phyloP scores from a whole-genome alignment of 2,113 vertebrate genomes.

The Rhinoderma darwinii region DNA sequence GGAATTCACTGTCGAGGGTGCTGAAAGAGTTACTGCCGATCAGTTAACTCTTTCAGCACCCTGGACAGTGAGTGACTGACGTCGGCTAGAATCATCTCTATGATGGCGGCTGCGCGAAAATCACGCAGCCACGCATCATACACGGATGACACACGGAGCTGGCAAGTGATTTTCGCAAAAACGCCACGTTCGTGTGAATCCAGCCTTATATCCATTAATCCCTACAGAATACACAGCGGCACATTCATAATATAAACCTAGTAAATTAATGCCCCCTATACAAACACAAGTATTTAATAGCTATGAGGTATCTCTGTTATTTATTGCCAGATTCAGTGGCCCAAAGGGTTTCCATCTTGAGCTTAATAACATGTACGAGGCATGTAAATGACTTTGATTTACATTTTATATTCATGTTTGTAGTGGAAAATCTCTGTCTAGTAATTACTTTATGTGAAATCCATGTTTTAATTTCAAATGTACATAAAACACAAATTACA shows the following conservation, averaged over 20 bases:
- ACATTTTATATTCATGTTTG: conserved; percentile 26
- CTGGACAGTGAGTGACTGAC: too few species aligned
- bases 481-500: conserved; percentile 28
- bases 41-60: too few species aligned
- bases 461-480: conserved; percentile 35
- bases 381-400: conserved; percentile 43
- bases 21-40: too few species aligned
- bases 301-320: not conserved
- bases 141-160: too few species aligned
- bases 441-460: conserved; percentile 30
- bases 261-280: not conserved
- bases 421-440: not conserved
- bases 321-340: conserved; percentile 15
- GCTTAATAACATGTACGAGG: conserved; percentile 6
- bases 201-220: not conserved
- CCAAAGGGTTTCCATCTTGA: not conserved
- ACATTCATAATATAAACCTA: not conserved
- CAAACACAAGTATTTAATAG: conserved; percentile 16
- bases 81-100: too few species aligned
- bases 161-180: too few species aligned
- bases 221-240: not conserved
- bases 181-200: too few species aligned
- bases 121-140: too few species aligned
- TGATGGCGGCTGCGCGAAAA: too few species aligned
- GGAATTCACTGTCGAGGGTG: too few species aligned